A percentile compares a stretch with the other conserved stretches of the same genome.
Evolutionary conservation across 2,113 vertebrate genomes (phyloP).

Genomic region (Percopsis transmontana): DNA sequence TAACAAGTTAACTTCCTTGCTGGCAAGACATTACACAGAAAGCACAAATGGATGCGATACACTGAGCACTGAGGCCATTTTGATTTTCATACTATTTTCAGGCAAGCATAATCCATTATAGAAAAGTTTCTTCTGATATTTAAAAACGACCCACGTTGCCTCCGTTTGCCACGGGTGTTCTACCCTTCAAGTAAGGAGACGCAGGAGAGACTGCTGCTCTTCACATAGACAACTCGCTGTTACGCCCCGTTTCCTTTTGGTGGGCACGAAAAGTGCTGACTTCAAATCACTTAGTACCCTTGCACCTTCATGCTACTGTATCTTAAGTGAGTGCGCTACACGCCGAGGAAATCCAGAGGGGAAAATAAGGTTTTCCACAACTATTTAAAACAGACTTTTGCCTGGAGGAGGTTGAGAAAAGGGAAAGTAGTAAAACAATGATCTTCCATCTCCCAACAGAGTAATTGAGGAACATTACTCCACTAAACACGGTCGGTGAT

Average conservation of each 20-base stretch:
- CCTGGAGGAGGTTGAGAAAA: conserved; percentile 46
- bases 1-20: conserved; percentile 54
- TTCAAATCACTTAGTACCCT: conserved; percentile 73
- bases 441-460: conserved; percentile 57
- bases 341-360: conserved; percentile 60
- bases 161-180: conserved; percentile 64
- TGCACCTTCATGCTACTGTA: conserved; percentile 68
- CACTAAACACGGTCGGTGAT: conserved; percentile 49
- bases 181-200: conserved; percentile 75
- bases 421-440: conserved; percentile 63
- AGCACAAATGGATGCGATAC: conserved; percentile 28
- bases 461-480: conserved; percentile 59
- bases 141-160: conserved; percentile 26
- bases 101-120: conserved; percentile 51
- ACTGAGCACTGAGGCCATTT: conserved; percentile 41
- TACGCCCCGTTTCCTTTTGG: conserved; percentile 50
- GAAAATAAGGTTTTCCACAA: conserved; percentile 61
- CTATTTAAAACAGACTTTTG: conserved; percentile 68
- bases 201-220: conserved; percentile 71
- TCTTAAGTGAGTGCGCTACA: conserved; percentile 61
- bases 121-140: conserved; percentile 34
- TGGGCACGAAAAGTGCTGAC: conserved; percentile 60
- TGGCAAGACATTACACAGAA: conserved; percentile 41
- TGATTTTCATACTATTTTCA: conserved; percentile 27
- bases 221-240: conserved; percentile 53